Evolutionary conservation across 2,888 invertebrate genomes (phyloP), one percentile per base, ranked within the genome.

Genomic region (Mythimna pallens): DNA sequence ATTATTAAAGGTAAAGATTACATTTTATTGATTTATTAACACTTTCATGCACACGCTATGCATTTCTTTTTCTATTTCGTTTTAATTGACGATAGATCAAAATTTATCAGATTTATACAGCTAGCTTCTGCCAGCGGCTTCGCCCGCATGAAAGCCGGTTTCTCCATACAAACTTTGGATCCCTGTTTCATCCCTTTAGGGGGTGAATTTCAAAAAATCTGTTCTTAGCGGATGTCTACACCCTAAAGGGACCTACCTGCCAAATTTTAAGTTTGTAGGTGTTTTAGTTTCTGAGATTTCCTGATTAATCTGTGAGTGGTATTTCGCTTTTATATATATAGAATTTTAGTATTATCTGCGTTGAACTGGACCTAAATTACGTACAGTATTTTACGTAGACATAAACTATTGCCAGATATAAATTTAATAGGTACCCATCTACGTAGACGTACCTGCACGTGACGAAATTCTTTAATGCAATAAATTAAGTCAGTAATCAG

Each of bases 401-500:
- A 12, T 40, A 40, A 40, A 12, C 40, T 40, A 43, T 43, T 43
- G 12, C 3, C 14, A 40, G 12, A 43, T 14, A 50, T 20, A 47
- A 20, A 10, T 40, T 34, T 22, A 22, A 36, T 57, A 17, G 17
- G 25, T 8, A 17, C 25, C 40, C 12, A 17, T 17, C 6, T 9
- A 52, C 6, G 50, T 34, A 57, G 10, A 25, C 40, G 14, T 59
- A 17, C 25, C 20, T 40, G 65, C 62, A 82, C 76, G 79, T 81
- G 82, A 62, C 58, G 50, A 64, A 67, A 59, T 54, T 65, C 43
- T 47, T 55, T 25, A 61, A 70, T 52, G 65, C 69, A 74, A 75
- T 75, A 73, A 71, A 75, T 76, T 68, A 78, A 86, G 43, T 79
- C 75, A 70, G 73, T 76, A 82, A 83, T 87, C 85, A 89, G 80